Conservation (phyloP, 2,797 vertebrate species). For the Rhabdophis nuchalis region DNA sequence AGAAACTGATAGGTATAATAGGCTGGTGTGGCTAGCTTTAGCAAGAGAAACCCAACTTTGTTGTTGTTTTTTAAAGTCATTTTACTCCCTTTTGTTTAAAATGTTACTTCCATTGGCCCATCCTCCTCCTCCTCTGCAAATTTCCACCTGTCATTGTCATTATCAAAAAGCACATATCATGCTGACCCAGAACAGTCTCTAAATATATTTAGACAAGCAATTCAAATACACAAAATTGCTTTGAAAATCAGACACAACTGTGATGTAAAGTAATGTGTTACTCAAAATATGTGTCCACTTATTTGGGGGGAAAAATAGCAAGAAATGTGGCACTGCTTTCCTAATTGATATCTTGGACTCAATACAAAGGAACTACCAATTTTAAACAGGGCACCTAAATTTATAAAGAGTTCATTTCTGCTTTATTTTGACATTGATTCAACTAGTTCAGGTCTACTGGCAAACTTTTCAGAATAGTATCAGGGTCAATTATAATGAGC, state of each 20-base stretch:
- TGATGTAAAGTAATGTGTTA: neutral
- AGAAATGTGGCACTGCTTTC: neutral
- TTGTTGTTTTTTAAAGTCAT: neutral
- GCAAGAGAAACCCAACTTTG: neutral
- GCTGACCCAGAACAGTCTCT: neutral
- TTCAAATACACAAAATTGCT: conserved; percentile 3
- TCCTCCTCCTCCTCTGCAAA: neutral
- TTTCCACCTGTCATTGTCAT: neutral
- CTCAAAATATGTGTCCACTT: neutral
- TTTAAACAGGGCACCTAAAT: neutral
- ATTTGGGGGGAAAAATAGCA: neutral
- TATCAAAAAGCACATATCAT: neutral
- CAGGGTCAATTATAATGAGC: neutral
- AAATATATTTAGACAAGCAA: neutral
- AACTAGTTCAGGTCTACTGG: neutral
- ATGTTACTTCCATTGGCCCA: neutral
- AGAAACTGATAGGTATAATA: neutral
- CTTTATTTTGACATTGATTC: neutral
- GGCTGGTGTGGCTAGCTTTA: neutral
- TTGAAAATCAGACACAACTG: neutral
- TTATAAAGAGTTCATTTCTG: neutral
- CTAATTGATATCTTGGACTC: neutral
- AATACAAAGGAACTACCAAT: neutral
- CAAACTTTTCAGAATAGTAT: neutral
- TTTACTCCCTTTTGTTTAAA: neutral